Evolutionary conservation across 2,888 invertebrate genomes (phyloP).

Genomic region (Apamea monoglypha): DNA sequence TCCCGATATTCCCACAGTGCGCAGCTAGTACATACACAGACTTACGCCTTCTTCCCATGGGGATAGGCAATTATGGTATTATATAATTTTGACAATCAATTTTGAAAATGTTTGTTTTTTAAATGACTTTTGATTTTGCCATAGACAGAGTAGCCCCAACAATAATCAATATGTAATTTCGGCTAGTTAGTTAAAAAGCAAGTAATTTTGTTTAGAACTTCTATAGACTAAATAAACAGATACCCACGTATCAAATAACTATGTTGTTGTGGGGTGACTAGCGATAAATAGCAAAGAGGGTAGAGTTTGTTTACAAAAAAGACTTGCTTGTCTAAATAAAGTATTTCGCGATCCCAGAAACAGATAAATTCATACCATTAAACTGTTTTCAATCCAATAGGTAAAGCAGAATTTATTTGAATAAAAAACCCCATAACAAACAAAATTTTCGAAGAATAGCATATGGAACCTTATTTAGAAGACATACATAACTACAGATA

Average conservation of each 20-base stretch:
- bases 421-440: not conserved
- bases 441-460: not conserved
- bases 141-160: not conserved
- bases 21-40: too few relatives aligned
- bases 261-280: too few relatives aligned
- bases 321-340: not conserved
- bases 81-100: too few relatives aligned
- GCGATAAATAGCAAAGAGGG: not conserved
- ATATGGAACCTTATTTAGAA: not conserved
- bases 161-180: not conserved
- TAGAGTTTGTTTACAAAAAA: conserved; percentile 4
- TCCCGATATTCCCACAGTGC: too few relatives aligned
- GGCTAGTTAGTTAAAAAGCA: not conserved
- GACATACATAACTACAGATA: not conserved
- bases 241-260: not conserved
- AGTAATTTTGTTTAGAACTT: not conserved
- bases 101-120: too few relatives aligned
- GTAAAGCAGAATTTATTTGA: not conserved
- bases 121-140: not conserved
- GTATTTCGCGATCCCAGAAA: not conserved
- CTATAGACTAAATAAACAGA: conserved; percentile 4
- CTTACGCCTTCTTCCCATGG: too few relatives aligned
- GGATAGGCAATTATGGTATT: too few relatives aligned
- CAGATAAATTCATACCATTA: not conserved
- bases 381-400: not conserved